Percentiles rank a stretch among this genome's conserved stretches.
phyloP scores from a whole-genome alignment of 2,797 vertebrate species.

The Lycodopsis pacificus region DNA sequence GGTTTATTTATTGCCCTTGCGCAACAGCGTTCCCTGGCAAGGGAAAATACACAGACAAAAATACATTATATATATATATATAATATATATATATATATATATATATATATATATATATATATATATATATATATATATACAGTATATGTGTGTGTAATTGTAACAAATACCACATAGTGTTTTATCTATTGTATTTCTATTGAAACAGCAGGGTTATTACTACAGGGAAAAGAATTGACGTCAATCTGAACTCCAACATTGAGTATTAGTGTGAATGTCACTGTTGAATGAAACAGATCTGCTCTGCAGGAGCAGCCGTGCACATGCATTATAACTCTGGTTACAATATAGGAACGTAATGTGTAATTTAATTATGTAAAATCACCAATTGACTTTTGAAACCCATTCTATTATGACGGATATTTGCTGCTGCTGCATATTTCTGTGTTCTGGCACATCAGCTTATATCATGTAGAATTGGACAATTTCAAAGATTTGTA shows the following conservation, averaged over 20 bases:
- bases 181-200: neutral
- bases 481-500: constrained; percentile 24
- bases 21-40: too few species aligned
- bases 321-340: constrained; percentile 5
- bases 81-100: neutral
- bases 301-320: constrained; percentile 3
- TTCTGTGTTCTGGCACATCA: constrained; percentile 12
- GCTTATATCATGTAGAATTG: constrained; percentile 23
- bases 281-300: constrained; percentile 22
- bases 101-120: too few species aligned
- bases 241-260: constrained; percentile 12
- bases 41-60: too few species aligned
- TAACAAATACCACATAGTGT: neutral
- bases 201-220: neutral
- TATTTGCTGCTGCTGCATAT: constrained; percentile 32
- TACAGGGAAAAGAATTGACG: neutral
- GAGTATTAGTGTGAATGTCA: constrained; percentile 46
- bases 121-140: neutral
- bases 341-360: constrained; percentile 26
- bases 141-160: neutral
- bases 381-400: constrained; percentile 52
- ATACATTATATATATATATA: too few species aligned
- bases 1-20: too few species aligned
- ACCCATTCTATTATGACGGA: constrained; percentile 30
- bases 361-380: constrained; percentile 51